phyloP scores from a whole-genome alignment of 2,888 invertebrate species.

The Drosophila ezoana region DNA sequence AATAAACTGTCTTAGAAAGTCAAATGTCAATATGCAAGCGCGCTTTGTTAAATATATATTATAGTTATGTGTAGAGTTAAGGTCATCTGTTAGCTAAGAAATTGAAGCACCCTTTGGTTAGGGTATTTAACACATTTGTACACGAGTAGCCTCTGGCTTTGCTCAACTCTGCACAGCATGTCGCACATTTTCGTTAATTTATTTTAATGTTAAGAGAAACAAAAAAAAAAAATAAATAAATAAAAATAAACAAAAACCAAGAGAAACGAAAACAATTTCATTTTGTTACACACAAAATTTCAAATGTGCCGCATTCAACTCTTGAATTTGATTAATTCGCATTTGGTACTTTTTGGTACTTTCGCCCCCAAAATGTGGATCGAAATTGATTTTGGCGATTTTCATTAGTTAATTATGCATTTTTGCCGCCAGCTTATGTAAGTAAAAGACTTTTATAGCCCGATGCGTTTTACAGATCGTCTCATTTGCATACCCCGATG shows the following conservation, averaged over 20 bases:
- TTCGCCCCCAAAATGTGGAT: constrained; percentile 52
- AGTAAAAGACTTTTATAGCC: constrained; percentile 16
- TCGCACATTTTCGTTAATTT: constrained; percentile 61
- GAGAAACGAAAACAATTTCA: constrained; percentile 25
- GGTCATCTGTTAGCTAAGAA: neutral
- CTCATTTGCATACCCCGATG: constrained; percentile 37
- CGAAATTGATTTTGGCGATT: constrained; percentile 43
- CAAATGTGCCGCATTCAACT: constrained; percentile 58
- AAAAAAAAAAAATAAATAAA: neutral
- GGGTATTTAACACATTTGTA: constrained; percentile 39
- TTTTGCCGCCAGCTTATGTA: constrained; percentile 38
- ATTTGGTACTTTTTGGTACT: constrained; percentile 62
- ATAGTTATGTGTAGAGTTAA: too few species aligned
- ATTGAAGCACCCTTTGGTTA: constrained; percentile 5
- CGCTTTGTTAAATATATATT: too few species aligned
- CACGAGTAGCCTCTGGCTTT: constrained; percentile 19
- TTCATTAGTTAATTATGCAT: constrained; percentile 56
- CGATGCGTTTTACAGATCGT: constrained; percentile 39
- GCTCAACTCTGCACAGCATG: constrained; percentile 56
- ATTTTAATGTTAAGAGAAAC: constrained; percentile 32
- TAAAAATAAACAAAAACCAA: neutral
- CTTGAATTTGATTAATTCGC: constrained; percentile 69
- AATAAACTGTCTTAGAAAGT: too few species aligned
- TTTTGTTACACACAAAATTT: constrained; percentile 37
- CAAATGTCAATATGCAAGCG: too few species aligned